Base-by-base conservation (phyloP, 1,140 invertebrate species). In the Bombus ignitus region DNA sequence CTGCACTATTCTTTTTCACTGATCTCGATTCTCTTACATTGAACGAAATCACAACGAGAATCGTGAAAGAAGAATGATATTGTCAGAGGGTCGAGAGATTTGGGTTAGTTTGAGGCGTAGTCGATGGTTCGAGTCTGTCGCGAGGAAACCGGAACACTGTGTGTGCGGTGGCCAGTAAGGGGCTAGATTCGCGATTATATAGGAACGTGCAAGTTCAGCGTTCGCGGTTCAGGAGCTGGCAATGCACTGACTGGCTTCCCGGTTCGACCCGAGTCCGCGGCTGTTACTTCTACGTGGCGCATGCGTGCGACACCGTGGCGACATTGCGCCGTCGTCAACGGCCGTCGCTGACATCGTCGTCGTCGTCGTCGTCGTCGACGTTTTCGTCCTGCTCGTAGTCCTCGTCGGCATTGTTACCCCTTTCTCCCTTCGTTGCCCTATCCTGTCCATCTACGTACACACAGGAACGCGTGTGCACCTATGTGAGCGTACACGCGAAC, bases 261-360 rank as follows among this genome's bases (percentile, higher is more conserved):
- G 93, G 91, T 95, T 95, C 94, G 94, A 94, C 94, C 94, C 94
- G 86, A 93, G 91, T 94, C 75, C 92, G 92, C 92, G 89, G 93
- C 92, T 92, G 90, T 86, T 89, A 92, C 90, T 92, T 89, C 86
- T 81, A 87, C 86, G 89, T 76, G 86, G 92, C 93, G 94, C 94
- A 94, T 94, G 94, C 94, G 94, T 92, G 85, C 78, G 74, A 86
- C 86, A 84, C 80, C 77, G 86, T 77, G 86, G 89, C 88, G 91
- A 90, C 89, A 90, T 88, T 94, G 94, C 93, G 93, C 93, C 94
- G 94, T 88, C 92, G 93, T 93, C 89, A 77, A 87, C 91, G 89
- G 81, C 76, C 73, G 89, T 71, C 74, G 83, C 44, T 87, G 62
- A 83, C 91, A 89, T 37, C 86, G 83, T 80, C 73, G 89, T 68